Evolutionary conservation across 2,888 invertebrate species (phyloP), one percentile per base, ranked within the genome.

Genomic region (Meganola albula): DNA sequence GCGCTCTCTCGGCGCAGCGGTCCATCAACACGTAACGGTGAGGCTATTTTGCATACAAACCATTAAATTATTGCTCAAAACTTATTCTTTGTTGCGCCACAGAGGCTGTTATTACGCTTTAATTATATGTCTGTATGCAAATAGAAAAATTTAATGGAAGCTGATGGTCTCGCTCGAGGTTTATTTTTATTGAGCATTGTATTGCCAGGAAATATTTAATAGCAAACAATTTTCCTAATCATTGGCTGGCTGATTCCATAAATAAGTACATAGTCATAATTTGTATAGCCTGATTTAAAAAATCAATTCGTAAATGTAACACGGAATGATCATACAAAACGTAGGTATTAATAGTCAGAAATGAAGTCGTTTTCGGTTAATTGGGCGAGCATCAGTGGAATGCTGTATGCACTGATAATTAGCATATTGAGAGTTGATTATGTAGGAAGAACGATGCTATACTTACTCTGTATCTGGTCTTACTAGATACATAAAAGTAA

Each of bases 51-150:
- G 83, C 84, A 84, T 85, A 84, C 80, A 78, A 77, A 76, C 83
- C 82, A 84, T 85, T 82, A 83, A 79, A 83, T 85, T 83, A 85
- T 83, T 85, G 79, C 83, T 83, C 73, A 82, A 84, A 84, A 84
- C 76, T 82, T 77, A 85, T 83, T 84, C 84, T 80, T 74, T 80
- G 83, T 83, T 84, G 74, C 84, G 64, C 77, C 74, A 82, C 77
- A 69, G 74, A 78, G 74, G 72, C 75, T 75, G 77, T 75, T 82
- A 83, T 85, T 83, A 84, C 67, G 63, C 74, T 73, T 78, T 85
- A 85, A 84, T 85, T 83, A 75, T 70, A 82, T 70, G 65, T 65
- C 72, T 64, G 76, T 78, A 83, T 84, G 83, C 79, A 80, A 84
- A 84, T 84, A 78, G 74, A 74, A 74, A 77, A 70, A 68, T 71